phyloP scores from a whole-genome alignment of 1,140 invertebrate genomes.

The Drosophila sp. region DNA sequence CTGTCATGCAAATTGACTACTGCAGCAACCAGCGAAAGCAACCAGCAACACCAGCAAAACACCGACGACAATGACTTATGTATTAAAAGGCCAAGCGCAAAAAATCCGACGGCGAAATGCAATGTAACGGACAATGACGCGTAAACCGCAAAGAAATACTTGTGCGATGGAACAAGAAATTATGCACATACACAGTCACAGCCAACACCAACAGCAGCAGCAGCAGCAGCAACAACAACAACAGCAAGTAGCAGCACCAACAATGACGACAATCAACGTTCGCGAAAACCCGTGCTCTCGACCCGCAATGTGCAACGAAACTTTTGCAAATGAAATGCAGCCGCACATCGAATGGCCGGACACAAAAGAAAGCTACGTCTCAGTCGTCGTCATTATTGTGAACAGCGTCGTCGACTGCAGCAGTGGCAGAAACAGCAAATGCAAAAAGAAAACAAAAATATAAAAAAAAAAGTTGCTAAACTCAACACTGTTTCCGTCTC shows the following conservation, averaged over 20 bases:
- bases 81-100: conserved; percentile 8
- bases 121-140: conserved; percentile 18
- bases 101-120: conserved; percentile 10
- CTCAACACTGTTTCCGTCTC: conserved; percentile 3
- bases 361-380: conserved; percentile 66
- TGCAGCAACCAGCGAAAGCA: not conserved
- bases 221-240: conserved; percentile 18
- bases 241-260: conserved; percentile 24
- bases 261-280: conserved; percentile 37
- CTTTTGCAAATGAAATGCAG: conserved; percentile 75
- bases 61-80: conserved; percentile 13
- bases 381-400: conserved; percentile 5
- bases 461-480: conserved; percentile 8
- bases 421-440: conserved; percentile 21
- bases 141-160: conserved; percentile 13
- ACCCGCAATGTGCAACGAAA: conserved; percentile 70
- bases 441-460: conserved; percentile 21
- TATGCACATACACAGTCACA: conserved; percentile 40
- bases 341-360: conserved; percentile 40
- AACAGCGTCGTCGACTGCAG: not conserved
- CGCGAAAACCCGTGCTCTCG: conserved; percentile 23
- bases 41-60: not conserved
- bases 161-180: conserved; percentile 9
- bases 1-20: conserved; percentile 9
- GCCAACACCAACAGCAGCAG: conserved; percentile 26